These are phyloP conservation scores for Microcebus jonahi DNA, from an alignment of 2,113 vertebrate genomes.

Conservation along the genomic window DNA sequence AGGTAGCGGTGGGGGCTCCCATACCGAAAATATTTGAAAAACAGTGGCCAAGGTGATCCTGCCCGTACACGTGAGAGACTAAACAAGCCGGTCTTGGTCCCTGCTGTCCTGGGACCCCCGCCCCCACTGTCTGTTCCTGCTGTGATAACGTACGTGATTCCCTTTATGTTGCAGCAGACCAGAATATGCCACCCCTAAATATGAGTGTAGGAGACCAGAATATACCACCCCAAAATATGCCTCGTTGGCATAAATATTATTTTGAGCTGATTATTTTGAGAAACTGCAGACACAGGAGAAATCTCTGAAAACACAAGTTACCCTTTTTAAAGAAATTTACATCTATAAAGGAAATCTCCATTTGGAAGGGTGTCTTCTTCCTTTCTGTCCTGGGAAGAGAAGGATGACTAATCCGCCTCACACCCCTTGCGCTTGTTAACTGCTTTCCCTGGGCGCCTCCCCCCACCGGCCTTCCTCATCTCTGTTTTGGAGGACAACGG, in stretches of 20 bases:
- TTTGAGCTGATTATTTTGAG: neutral
- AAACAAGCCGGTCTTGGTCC: neutral
- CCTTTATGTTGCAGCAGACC: neutral
- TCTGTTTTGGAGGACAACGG: neutral
- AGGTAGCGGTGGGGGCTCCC: neutral
- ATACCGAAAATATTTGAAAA: neutral
- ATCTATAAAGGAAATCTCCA: neutral
- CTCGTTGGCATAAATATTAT: neutral
- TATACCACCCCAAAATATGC: neutral
- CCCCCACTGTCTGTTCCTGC: accelerated
- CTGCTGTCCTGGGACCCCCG: accelerated
- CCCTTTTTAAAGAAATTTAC: neutral
- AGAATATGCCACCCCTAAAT: neutral
- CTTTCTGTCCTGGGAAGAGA: neutral
- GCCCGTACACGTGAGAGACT: neutral
- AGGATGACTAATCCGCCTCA: too few relatives aligned
- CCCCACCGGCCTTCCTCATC: neutral
- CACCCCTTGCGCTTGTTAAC: too few relatives aligned
- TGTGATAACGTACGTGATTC: accelerated
- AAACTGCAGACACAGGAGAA: neutral
- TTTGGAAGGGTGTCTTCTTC: neutral
- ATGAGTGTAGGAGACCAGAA: neutral
- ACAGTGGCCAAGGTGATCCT: neutral
- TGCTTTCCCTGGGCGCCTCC: neutral
- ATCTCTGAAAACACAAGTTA: neutral